Evolutionary conservation across 2,113 vertebrate genomes (phyloP).

Genomic region (Cheilinus undulatus): DNA sequence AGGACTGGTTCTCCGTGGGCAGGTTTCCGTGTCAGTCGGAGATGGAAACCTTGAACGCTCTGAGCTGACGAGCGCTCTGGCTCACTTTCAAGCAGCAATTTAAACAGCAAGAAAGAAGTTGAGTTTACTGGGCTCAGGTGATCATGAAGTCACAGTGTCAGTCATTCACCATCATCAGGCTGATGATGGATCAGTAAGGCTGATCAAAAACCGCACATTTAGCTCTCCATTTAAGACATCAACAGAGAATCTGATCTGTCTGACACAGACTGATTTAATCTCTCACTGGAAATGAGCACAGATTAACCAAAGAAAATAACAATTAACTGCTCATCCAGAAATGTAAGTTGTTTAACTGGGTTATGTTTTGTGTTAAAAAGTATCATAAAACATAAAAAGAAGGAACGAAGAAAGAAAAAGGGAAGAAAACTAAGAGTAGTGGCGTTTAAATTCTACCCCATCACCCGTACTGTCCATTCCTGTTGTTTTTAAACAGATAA

Average conservation of each 20-base stretch:
- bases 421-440: too few species aligned
- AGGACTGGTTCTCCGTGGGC: slow-evolving; percentile 10
- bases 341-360: too few species aligned
- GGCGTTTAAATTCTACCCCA: too few species aligned
- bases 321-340: too few species aligned
- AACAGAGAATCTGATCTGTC: background rate
- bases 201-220: background rate
- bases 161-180: slow-evolving; percentile 43
- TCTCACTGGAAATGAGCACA: too few species aligned
- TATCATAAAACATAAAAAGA: too few species aligned
- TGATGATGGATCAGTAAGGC: background rate
- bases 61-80: background rate
- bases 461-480: too few species aligned
- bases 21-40: slow-evolving; percentile 3
- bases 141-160: slow-evolving; percentile 51
- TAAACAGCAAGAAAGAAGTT: background rate
- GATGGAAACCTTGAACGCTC: background rate
- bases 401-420: too few species aligned
- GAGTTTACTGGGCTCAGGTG: background rate
- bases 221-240: background rate
- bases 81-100: slow-evolving; percentile 30
- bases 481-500: too few species aligned
- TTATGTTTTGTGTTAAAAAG: too few species aligned
- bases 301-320: too few species aligned
- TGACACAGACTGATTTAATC: background rate